phyloP scores from a whole-genome alignment of 2,113 vertebrate species.

The Callipepla californica region DNA sequence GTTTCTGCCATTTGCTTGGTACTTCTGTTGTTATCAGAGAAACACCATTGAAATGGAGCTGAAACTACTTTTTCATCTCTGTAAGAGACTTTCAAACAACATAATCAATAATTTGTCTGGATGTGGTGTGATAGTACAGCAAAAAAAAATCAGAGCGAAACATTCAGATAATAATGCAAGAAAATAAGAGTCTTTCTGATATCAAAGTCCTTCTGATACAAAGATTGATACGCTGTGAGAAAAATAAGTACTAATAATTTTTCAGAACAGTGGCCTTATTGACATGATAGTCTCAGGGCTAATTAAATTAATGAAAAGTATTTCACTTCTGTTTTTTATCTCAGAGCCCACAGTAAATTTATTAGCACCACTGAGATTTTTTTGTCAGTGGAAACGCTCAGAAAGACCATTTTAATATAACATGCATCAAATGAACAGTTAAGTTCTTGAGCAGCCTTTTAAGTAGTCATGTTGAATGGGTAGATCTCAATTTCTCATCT shows the following conservation, averaged over 20 bases:
- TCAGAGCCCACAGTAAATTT: background rate
- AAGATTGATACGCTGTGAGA: background rate
- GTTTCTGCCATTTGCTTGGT: background rate
- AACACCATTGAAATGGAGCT: conserved; percentile 12
- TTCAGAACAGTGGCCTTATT: background rate
- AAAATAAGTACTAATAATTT: background rate
- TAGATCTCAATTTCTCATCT: background rate
- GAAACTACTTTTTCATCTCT: background rate
- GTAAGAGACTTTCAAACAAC: conserved; percentile 35
- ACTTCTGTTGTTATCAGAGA: background rate
- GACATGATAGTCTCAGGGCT: background rate
- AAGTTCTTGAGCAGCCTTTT: background rate
- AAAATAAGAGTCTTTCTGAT: conserved; percentile 3
- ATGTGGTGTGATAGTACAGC: background rate
- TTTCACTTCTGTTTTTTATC: background rate
- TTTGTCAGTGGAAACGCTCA: background rate
- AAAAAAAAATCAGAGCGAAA: background rate
- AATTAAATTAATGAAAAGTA: background rate
- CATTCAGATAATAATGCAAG: background rate
- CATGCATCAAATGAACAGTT: background rate
- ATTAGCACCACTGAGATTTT: background rate
- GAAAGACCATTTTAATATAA: background rate
- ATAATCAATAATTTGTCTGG: conserved; percentile 49
- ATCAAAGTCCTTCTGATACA: background rate
- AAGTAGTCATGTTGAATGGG: background rate